Evolutionary conservation across 2,113 vertebrate species (phyloP).

Genomic region (Anser brachyrhynchus): DNA sequence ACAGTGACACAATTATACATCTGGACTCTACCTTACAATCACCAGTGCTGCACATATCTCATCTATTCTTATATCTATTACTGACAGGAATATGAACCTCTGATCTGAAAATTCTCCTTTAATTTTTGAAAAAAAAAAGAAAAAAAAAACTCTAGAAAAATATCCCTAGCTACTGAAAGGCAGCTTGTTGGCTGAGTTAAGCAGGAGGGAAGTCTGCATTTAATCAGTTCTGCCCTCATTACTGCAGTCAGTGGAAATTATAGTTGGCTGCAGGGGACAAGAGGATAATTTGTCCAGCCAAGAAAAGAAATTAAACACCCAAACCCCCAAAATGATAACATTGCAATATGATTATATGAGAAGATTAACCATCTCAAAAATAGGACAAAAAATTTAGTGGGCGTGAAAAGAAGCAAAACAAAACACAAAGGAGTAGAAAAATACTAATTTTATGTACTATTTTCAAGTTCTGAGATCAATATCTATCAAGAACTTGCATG

Average conservation of each 20-base stretch:
- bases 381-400: not conserved
- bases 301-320: conserved; percentile 55
- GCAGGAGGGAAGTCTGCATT: conserved; percentile 24
- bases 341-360: not conserved
- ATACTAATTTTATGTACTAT: not conserved
- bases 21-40: not conserved
- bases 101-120: not conserved
- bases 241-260: conserved; percentile 55
- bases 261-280: conserved; percentile 62
- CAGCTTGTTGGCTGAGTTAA: conserved; percentile 51
- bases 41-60: not conserved
- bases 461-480: not conserved
- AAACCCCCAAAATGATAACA: conserved; percentile 3
- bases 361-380: conserved; percentile 25
- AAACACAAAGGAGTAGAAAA: not conserved
- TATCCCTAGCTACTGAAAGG: not conserved
- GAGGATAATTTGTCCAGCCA: conserved; percentile 57
- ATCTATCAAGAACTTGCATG: not conserved
- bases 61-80: not conserved
- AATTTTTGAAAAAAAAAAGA: not conserved
- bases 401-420: conserved; percentile 6
- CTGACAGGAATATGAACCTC: not conserved
- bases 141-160: not conserved
- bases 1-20: not conserved
- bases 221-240: conserved; percentile 70